phyloP scores from a whole-genome alignment of 2,888 invertebrate species.

The Pollenia amentaria region DNA sequence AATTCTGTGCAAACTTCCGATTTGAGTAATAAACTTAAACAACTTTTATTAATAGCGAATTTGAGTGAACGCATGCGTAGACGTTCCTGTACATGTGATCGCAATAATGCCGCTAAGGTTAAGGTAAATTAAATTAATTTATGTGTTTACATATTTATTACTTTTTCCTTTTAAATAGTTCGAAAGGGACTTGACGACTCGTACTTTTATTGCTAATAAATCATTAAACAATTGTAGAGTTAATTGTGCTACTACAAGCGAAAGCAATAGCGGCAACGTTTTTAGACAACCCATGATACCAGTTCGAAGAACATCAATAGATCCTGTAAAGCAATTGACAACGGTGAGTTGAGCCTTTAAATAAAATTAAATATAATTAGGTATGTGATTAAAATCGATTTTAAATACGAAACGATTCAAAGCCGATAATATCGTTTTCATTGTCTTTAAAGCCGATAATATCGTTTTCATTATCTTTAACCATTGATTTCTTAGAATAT shows the following conservation, averaged over 20 bases:
- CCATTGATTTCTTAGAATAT: too few species aligned
- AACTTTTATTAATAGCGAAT: conserved; percentile 83
- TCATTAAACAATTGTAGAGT: conserved; percentile 73
- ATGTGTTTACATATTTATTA: conserved; percentile 4
- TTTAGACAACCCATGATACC: conserved; percentile 81
- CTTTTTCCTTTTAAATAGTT: conserved; percentile 69
- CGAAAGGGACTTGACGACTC: conserved; percentile 77
- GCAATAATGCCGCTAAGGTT: conserved; percentile 76
- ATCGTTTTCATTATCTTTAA: too few species aligned
- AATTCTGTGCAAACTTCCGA: conserved; percentile 78
- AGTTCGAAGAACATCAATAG: conserved; percentile 80
- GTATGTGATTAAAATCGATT: too few species aligned
- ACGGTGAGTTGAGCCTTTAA: too few species aligned
- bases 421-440: too few species aligned
- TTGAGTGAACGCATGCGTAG: conserved; percentile 83
- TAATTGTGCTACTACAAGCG: conserved; percentile 48
- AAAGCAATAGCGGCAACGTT: conserved; percentile 67
- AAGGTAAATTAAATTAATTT: conserved; percentile 74
- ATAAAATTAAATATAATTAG: too few species aligned
- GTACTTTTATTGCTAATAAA: conserved; percentile 80
- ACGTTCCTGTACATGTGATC: conserved; percentile 83
- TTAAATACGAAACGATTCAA: too few species aligned
- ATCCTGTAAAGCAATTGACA: conserved; percentile 80
- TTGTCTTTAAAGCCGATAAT: too few species aligned
- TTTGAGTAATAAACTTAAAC: conserved; percentile 83